Evolutionary conservation across 2,888 invertebrate species (phyloP).

Genomic region (Acanthosoma haemorrhoidale): DNA sequence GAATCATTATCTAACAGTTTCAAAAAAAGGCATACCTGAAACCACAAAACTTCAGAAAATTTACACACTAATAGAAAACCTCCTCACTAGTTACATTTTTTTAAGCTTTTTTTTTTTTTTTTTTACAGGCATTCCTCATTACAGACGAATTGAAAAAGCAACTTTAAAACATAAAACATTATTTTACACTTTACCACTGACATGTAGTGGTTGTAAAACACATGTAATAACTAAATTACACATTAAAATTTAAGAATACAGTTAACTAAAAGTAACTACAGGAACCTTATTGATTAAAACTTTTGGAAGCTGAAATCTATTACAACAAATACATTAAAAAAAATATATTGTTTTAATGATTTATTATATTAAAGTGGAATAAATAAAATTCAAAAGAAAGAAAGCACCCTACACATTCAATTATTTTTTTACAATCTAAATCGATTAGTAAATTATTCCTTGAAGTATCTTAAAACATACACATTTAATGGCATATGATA

Average conservation of each 20-base stretch:
- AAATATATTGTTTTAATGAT: not conserved
- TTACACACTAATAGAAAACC: not conserved
- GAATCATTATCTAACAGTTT: constrained; percentile 1
- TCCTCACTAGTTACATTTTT: not conserved
- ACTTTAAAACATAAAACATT: constrained; percentile 6
- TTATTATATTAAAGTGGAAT: not conserved
- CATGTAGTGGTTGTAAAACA: not conserved
- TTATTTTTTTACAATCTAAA: too few species aligned
- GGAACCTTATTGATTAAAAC: not conserved
- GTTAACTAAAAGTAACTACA: constrained; percentile 10
- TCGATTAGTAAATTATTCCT: too few species aligned
- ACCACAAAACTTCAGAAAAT: not conserved
- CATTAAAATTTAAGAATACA: constrained; percentile 1
- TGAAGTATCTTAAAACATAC: too few species aligned
- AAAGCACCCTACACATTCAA: not conserved
- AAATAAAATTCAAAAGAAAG: not conserved
- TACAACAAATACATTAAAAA: not conserved
- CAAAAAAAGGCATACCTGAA: constrained; percentile 7
- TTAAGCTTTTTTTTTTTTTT: not conserved
- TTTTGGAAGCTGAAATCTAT: not conserved
- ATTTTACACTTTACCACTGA: constrained; percentile 9
- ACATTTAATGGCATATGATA: too few species aligned
- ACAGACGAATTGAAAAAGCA: constrained; percentile 1
- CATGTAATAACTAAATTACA: constrained; percentile 6
- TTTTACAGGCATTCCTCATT: not conserved